These are phyloP conservation scores for Tinea semifulvella DNA, from an alignment of 2,888 invertebrate genomes.

Conservation along the genomic window DNA sequence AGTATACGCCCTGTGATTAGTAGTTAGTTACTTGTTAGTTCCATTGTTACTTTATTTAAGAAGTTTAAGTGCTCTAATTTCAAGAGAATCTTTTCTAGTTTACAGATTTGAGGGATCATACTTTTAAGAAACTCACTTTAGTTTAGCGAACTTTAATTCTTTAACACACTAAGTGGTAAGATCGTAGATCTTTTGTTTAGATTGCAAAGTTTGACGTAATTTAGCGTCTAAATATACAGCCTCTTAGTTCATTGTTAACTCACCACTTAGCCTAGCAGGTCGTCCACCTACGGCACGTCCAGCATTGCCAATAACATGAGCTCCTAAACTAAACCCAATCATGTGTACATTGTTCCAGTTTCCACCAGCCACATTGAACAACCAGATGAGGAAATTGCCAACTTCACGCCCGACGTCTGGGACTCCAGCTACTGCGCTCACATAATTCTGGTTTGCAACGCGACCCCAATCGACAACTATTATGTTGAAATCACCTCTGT, in stretches of 20 bases:
- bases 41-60: no score
- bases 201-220: no score
- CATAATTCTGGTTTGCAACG: constrained; percentile 30
- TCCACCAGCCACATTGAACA: constrained; percentile 38
- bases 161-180: no score
- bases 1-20: no score
- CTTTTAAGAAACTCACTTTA: no score
- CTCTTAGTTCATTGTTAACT: constrained; percentile 7
- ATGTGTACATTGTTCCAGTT: constrained; percentile 48
- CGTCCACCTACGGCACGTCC: constrained; percentile 31
- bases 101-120: no score
- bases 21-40: no score
- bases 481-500: constrained; percentile 37
- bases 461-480: constrained; percentile 49
- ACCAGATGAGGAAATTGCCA: constrained; percentile 48
- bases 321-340: constrained; percentile 55
- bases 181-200: no score
- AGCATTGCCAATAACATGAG: constrained; percentile 48
- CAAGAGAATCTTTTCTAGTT: no score
- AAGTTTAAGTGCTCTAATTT: no score
- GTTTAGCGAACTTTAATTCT: no score
- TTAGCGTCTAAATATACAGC: no score
- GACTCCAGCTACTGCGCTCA: constrained; percentile 34
- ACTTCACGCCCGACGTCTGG: constrained; percentile 38
- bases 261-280: constrained; percentile 37